Base-by-base conservation (phyloP, 2,797 vertebrate species). In the Sebastes reedi region DNA sequence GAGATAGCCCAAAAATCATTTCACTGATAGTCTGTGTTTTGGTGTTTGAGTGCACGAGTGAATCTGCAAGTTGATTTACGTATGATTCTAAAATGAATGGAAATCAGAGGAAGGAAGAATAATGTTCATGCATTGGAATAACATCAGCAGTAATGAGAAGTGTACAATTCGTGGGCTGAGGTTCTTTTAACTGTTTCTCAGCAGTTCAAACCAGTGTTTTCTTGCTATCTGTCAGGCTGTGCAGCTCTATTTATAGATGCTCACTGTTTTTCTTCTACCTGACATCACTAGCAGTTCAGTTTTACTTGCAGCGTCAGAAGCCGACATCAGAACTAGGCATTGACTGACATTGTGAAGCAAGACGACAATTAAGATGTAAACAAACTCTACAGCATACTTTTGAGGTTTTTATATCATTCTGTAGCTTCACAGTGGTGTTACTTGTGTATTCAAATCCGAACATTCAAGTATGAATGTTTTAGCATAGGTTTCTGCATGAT, bases 191-290 rank as follows among this genome's bases (percentile, higher is more conserved):
- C 4, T 29, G 39, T 64, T 67, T 69, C 76, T 65, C 32, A 59
- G 55, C 12, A n/a, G 71, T 62, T 80, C 22, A 76, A 67, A 62
- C 20, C 32, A 78, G 42, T 42, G 60, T 74, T 75, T 50, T 79
- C 46, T 58, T 11, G 25, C 64, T 25, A 20, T 77, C 42, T 46
- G 42, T 46, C 42, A 46, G 42, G 16, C 42, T 46, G 14, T 42
- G 16, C 56, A 55, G n/a, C 50, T 76, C 46, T 91, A 84, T 77
- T 79, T 73, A 82, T 82, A 82, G 72, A 75, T 59, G 55, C n/a
- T 59, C 54, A 58, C 59, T 27, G 75, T 73, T 46, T 46, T 46
- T 46, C 42, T 46, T 46, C 54, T 62, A 67, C 68, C 76, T 67
- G 55, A 60, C 69, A 73, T 83, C 79, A 81, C 71, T 58, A 27